Evolutionary conservation across 2,113 vertebrate species (phyloP).

Genomic region (Helogale parvula): DNA sequence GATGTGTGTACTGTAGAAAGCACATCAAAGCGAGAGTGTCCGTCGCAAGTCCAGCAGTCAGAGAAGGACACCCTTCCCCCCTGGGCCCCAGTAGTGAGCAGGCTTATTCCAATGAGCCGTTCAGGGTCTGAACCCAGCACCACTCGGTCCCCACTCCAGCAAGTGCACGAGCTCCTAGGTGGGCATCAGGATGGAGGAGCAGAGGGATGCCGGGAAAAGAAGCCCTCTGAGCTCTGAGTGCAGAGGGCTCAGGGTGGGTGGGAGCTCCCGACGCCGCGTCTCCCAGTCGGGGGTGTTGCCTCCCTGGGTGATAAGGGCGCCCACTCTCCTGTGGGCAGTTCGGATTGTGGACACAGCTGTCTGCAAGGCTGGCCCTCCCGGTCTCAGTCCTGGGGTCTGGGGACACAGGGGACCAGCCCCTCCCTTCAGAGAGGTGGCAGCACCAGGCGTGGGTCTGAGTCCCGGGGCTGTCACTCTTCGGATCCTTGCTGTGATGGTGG

Average conservation of each 20-base stretch:
- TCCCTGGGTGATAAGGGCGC: accelerated
- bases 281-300: background rate
- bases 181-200: accelerated
- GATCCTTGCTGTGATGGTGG: accelerated
- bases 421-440: background rate
- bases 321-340: accelerated
- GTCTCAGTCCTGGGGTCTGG: background rate
- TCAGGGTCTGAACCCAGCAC: accelerated
- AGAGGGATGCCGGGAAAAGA: background rate
- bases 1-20: accelerated
- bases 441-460: background rate
- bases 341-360: background rate
- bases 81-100: accelerated
- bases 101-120: accelerated
- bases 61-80: accelerated
- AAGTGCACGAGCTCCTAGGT: accelerated
- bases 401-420: background rate
- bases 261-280: background rate
- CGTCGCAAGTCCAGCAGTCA: accelerated
- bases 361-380: accelerated
- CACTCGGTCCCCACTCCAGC: too few relatives aligned
- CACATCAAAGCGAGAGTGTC: accelerated
- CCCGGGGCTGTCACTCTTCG: accelerated
- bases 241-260: background rate
- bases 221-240: background rate